phyloP scores from a whole-genome alignment of 2,888 invertebrate genomes.

The Hedychridium roseum region DNA sequence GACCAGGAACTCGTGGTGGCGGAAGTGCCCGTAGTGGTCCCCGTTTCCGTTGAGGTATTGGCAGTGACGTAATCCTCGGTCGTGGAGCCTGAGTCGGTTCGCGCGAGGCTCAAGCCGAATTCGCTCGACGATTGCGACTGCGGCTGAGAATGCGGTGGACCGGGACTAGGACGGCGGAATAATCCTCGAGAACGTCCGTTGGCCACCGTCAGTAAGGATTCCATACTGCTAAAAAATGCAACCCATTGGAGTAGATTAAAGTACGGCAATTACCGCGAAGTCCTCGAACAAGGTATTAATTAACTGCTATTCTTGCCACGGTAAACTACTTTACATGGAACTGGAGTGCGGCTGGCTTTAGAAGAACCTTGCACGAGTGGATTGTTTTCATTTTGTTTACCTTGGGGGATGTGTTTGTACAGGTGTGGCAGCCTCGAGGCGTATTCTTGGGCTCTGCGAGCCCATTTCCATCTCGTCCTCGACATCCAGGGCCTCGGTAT shows the following conservation, averaged over 20 bases:
- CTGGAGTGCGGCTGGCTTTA: too few species aligned
- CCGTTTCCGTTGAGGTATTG: constrained; percentile 69
- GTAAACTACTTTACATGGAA: too few species aligned
- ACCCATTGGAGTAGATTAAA: too few species aligned
- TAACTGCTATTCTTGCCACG: too few species aligned
- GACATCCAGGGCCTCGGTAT: constrained; percentile 82
- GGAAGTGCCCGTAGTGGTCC: constrained; percentile 63
- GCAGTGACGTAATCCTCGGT: constrained; percentile 90
- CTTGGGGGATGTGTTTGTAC: constrained; percentile 43
- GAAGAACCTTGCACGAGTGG: too few species aligned
- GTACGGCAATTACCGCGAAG: too few species aligned
- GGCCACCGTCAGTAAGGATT: constrained; percentile 40
- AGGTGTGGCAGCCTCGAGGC: constrained; percentile 54
- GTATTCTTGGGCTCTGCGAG: constrained; percentile 53
- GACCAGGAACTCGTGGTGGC: constrained; percentile 65
- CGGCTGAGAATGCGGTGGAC: constrained; percentile 52
- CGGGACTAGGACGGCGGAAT: constrained; percentile 54
- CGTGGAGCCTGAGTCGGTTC: constrained; percentile 81
- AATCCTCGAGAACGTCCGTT: constrained; percentile 53
- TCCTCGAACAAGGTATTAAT: too few species aligned
- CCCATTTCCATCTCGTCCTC: constrained; percentile 57
- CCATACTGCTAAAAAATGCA: constrained; percentile 60
- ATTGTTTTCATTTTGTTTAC: too few species aligned
- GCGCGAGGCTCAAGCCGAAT: constrained; percentile 68
- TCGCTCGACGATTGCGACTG: constrained; percentile 62